phyloP scores from a whole-genome alignment of 2,797 vertebrate genomes.

The Chaenodraco wilsoni region DNA sequence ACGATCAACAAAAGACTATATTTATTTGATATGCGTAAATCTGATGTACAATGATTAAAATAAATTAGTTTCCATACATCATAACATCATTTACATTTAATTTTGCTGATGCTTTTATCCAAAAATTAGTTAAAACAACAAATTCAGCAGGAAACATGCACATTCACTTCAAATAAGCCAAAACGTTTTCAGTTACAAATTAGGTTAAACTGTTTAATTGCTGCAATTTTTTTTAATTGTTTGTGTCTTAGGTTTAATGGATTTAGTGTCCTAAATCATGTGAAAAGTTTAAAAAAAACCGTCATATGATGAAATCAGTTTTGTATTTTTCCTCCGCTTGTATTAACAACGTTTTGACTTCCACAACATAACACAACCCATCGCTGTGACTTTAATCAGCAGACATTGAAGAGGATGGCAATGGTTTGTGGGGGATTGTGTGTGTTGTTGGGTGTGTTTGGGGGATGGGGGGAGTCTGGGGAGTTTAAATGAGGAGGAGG shows the following conservation, averaged over 20 bases:
- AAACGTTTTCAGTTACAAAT: no score
- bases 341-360: slow-evolving; percentile 11
- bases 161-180: no score
- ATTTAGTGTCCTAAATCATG: no score
- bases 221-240: rapidly evolving
- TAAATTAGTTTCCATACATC: neutral
- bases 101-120: no score
- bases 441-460: slow-evolving; percentile 33
- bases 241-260: no score
- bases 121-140: no score
- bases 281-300: no score
- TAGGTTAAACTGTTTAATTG: no score
- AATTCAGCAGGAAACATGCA: no score
- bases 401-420: slow-evolving; percentile 19
- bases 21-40: neutral
- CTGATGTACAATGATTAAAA: neutral
- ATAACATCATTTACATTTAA: no score
- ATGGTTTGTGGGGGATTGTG: neutral
- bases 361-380: slow-evolving; percentile 8
- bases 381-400: slow-evolving; percentile 20
- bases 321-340: neutral
- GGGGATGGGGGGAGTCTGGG: slow-evolving; percentile 44
- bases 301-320: neutral
- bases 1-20: no score
- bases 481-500: slow-evolving; percentile 66